phyloP scores from a whole-genome alignment of 2,113 vertebrate species.

The Myocastor coypus region DNA sequence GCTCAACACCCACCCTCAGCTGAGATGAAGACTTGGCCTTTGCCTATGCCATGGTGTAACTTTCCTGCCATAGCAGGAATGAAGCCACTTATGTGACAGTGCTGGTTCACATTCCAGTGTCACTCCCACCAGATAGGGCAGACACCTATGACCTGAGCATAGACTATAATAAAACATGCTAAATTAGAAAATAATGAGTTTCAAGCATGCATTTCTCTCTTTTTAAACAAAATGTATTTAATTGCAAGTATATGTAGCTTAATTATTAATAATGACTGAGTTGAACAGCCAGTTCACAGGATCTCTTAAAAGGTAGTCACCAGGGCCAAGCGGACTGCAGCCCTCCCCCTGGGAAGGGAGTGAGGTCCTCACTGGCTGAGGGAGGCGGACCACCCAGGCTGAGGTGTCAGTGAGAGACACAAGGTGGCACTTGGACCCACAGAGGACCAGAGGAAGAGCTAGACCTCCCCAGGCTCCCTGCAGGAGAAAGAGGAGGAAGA shows the following conservation, averaged over 20 bases:
- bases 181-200: slow-evolving; percentile 16
- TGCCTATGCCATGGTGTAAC: background rate
- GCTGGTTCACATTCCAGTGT: background rate
- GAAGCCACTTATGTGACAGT: background rate
- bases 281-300: slow-evolving; percentile 26
- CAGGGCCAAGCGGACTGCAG: background rate
- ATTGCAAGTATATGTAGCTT: slow-evolving; percentile 34
- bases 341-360: background rate
- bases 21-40: background rate
- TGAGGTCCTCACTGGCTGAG: background rate
- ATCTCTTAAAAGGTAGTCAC: slow-evolving; percentile 11
- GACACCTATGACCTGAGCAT: background rate
- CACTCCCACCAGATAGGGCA: background rate
- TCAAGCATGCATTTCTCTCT: background rate
- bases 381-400: background rate
- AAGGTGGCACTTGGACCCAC: background rate
- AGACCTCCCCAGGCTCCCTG: slow-evolving; percentile 4
- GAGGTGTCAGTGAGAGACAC: background rate
- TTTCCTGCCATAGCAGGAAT: background rate
- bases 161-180: background rate
- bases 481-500: background rate
- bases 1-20: background rate
- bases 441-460: background rate
- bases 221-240: slow-evolving; percentile 10
- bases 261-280: slow-evolving; percentile 24